Base-by-base conservation (phyloP, 2,797 vertebrate species). In the Odontamblyopus rebecca region DNA sequence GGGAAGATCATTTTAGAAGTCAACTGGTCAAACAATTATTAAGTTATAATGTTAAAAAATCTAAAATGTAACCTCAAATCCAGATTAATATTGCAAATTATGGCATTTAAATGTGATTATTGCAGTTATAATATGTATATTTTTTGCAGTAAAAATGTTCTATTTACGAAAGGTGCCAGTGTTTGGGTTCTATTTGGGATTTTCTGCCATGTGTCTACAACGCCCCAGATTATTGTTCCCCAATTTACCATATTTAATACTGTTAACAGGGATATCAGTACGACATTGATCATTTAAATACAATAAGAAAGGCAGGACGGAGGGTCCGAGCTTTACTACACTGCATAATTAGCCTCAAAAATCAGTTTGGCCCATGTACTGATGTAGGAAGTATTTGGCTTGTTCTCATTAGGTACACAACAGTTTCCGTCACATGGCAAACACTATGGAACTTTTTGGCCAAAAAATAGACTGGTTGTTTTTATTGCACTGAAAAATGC, bases 131-230 rank as follows among this genome's bases (percentile, higher is more conserved):
- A 60, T 16, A 60, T 30, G 23, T 60, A 30, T 60, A 60, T 60
- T 2, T 60, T 60, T 60, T 15, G 27, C 57, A 60, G 27, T 60
- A 63, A 18, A 38, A 41, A 38, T 8, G 35, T 38, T 38, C 7
- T 29, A 50, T 29, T 66, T 65, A 7, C 4, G 8, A 6, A n/a
- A 44, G 72, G 74, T 80, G 82, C 65, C 64, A 72, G 71, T 63
- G 19, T 60, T 16, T 7, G 13, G 9, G 69, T 78, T 78, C 72
- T 64, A 65, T 70, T 51, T 7, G 27, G 69, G 54, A 68, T 63
- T 72, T 69, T 82, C 65, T 72, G 76, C 69, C 60, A 27, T 32
- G 63, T 15, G 62, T 82, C 69, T 57, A 15, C 41, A 38, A 61
- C 23, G 19, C 53, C 6, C 19, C 53, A 54, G 19, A 59, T 27